phyloP scores from a whole-genome alignment of 2,888 invertebrate genomes.

The Mystacides longicornis region DNA sequence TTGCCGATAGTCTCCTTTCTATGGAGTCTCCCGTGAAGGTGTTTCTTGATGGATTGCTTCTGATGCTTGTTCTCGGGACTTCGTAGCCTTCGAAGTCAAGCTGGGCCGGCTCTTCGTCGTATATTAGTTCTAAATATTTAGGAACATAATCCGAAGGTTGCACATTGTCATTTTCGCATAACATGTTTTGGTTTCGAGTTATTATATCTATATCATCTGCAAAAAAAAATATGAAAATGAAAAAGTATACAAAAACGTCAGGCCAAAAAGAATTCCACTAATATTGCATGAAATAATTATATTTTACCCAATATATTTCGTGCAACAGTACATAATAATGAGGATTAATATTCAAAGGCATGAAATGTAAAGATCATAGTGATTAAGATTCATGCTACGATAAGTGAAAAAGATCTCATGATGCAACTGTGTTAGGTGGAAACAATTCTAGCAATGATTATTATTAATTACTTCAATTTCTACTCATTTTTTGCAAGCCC shows the following conservation, averaged over 20 bases:
- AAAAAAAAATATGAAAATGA: constrained; percentile 2
- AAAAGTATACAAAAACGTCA: neutral
- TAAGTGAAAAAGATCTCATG: too few relatives aligned
- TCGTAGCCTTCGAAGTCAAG: constrained; percentile 58
- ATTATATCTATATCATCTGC: constrained; percentile 14
- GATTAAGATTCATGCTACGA: too few relatives aligned
- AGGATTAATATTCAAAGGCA: too few relatives aligned
- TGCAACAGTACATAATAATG: too few relatives aligned
- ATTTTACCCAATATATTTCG: too few relatives aligned
- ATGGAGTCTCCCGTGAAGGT: constrained; percentile 4
- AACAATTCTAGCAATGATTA: too few relatives aligned
- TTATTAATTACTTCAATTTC: too few relatives aligned
- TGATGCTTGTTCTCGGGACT: constrained; percentile 42
- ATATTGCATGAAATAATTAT: too few relatives aligned
- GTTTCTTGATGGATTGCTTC: constrained; percentile 20
- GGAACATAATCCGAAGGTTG: constrained; percentile 34
- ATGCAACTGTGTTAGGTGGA: too few relatives aligned
- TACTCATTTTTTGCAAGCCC: too few relatives aligned
- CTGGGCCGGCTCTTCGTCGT: constrained; percentile 42
- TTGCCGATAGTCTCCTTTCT: neutral
- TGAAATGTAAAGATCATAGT: too few relatives aligned
- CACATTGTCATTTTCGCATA: constrained; percentile 25
- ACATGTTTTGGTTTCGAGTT: constrained; percentile 4
- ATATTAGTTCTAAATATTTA: constrained; percentile 61
- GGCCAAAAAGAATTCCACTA: too few relatives aligned